These are phyloP conservation scores for Epiperipatus broadwayi DNA, from an alignment of 2,888 invertebrate species.

Conservation along the genomic window DNA sequence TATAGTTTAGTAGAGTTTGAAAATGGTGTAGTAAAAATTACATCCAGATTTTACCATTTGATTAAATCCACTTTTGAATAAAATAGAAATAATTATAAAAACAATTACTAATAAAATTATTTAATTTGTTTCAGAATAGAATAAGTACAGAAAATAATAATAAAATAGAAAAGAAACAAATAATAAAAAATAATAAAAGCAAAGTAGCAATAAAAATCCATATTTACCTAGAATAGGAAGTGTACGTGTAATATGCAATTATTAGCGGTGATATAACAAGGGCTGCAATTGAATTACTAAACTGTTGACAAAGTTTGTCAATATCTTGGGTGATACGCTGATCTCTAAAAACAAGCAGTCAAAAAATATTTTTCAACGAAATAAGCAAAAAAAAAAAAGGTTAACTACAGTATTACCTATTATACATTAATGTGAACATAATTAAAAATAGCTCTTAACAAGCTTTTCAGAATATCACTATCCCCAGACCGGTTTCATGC, in stretches of 20 bases:
- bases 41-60: too few relatives aligned
- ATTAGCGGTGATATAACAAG: constrained; percentile 26
- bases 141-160: constrained; percentile 4
- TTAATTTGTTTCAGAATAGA: too few relatives aligned
- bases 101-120: background rate
- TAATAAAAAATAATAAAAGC: constrained; percentile 3
- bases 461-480: too few relatives aligned
- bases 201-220: background rate
- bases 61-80: too few relatives aligned
- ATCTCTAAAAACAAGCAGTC: constrained; percentile 27
- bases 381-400: too few relatives aligned
- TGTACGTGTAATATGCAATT: constrained; percentile 36
- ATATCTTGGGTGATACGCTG: constrained; percentile 38
- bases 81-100: background rate
- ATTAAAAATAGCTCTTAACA: too few relatives aligned
- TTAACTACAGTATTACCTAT: too few relatives aligned
- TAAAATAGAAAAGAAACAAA: constrained; percentile 5
- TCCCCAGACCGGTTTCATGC: too few relatives aligned
- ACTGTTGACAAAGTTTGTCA: constrained; percentile 30
- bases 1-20: too few relatives aligned
- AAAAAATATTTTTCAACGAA: too few relatives aligned
- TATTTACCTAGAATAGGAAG: constrained; percentile 31
- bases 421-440: too few relatives aligned
- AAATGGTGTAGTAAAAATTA: too few relatives aligned
- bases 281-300: constrained; percentile 31